Conservation (phyloP, 2,888 invertebrate species). For the Hermaeophaga mercurialis region DNA sequence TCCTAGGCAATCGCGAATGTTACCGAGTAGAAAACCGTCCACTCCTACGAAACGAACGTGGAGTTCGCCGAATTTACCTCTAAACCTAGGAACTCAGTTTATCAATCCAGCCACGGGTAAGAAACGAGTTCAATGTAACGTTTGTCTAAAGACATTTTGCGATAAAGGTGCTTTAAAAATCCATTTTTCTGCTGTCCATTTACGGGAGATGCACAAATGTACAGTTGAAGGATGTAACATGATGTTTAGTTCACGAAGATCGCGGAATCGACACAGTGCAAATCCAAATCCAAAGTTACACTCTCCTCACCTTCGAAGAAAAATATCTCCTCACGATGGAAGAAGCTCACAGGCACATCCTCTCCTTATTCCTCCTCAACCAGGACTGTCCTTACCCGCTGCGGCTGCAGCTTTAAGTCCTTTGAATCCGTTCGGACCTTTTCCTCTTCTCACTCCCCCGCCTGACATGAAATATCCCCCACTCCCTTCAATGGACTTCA, state of each 20-base stretch:
- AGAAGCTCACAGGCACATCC: constrained; percentile 87
- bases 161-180: constrained; percentile 99
- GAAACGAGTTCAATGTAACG: constrained; percentile 96
- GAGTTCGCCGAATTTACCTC: constrained; percentile 76
- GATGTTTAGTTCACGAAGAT: constrained; percentile 98
- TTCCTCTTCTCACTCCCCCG: constrained; percentile 75
- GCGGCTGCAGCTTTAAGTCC: constrained; percentile 67
- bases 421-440: constrained; percentile 77
- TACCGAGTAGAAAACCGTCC: constrained; percentile 67
- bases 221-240: constrained; percentile 98
- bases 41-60: constrained; percentile 81
- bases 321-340: constrained; percentile 93
- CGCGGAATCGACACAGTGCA: constrained; percentile 94
- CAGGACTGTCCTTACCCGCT: constrained; percentile 67
- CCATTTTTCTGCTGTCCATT: constrained; percentile 97
- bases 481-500: constrained; percentile 65
- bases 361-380: constrained; percentile 75
- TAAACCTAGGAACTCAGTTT: constrained; percentile 86
- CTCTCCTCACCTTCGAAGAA: constrained; percentile 90
- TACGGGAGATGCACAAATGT: constrained; percentile 99
- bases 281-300: constrained; percentile 98
- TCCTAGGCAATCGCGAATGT: constrained; percentile 52
- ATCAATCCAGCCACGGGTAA: constrained; percentile 94
- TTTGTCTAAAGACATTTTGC: constrained; percentile 98
- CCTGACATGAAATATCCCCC: constrained; percentile 69